Percentiles rank a stretch among this genome's conserved stretches.
Conservation (phyloP, 1,140 invertebrate species). For the Amphibalanus amphitrite region DNA sequence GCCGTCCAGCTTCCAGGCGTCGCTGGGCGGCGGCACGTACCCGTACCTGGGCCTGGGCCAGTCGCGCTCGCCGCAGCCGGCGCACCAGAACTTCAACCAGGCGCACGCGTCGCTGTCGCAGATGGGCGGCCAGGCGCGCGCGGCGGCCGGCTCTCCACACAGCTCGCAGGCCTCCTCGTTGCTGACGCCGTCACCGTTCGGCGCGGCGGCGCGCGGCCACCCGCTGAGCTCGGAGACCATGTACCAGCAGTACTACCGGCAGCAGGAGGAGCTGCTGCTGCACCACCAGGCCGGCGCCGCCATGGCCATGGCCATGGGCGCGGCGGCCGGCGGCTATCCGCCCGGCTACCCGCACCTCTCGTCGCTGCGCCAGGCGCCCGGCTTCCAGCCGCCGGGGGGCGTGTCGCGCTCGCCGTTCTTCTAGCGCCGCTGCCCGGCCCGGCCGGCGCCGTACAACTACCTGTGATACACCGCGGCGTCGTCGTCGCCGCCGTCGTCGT, state of each 20-base stretch:
- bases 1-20: not conserved
- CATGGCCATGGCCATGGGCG: not conserved
- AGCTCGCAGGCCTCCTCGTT: not conserved
- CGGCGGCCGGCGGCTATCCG: not conserved
- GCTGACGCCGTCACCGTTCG: not conserved
- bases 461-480: no score
- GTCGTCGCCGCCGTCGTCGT: no score
- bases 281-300: not conserved
- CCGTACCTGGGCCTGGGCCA: not conserved
- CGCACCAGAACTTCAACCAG: conserved; percentile 15
- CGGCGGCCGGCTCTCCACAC: not conserved
- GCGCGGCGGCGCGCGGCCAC: not conserved
- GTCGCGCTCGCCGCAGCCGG: conserved; percentile 17
- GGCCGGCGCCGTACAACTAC: no score
- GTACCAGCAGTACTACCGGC: no score
- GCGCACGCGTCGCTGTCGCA: conserved; percentile 13
- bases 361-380: conserved; percentile 3
- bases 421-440: not conserved
- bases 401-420: not conserved
- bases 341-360: not conserved
- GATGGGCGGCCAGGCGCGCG: not conserved
- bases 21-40: not conserved
- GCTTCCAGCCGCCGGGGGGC: not conserved
- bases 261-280: conserved; percentile 2
- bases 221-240: not conserved